phyloP scores from a whole-genome alignment of 2,113 vertebrate species.

The Malurus alboscapulatus region DNA sequence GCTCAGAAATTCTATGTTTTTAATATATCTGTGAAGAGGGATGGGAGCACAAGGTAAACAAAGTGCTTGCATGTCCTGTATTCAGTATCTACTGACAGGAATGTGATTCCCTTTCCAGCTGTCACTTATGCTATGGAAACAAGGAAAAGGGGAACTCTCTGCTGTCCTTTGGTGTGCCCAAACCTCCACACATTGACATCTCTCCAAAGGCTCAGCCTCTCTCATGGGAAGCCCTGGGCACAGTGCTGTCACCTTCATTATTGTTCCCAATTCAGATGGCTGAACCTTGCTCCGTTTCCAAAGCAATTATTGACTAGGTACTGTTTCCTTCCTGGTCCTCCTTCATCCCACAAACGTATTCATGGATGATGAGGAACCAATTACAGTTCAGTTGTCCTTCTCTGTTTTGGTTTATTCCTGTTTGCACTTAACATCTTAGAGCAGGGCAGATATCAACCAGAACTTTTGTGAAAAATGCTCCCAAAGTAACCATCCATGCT shows the following conservation, averaged over 20 bases:
- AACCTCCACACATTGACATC: neutral
- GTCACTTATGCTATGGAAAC: neutral
- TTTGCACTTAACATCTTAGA: neutral
- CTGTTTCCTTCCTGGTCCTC: neutral
- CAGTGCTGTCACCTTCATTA: neutral
- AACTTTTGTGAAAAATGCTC: neutral
- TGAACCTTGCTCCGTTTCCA: neutral
- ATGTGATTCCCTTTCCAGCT: neutral
- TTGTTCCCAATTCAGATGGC: neutral
- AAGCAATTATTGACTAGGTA: neutral
- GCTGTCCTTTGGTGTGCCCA: neutral
- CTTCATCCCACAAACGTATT: neutral
- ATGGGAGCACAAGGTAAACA: neutral
- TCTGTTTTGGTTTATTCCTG: neutral
- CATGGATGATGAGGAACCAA: neutral
- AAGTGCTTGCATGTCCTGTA: accelerated
- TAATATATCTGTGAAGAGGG: neutral
- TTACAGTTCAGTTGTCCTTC: neutral
- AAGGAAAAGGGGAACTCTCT: neutral
- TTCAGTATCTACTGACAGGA: neutral
- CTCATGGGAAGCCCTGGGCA: no score
- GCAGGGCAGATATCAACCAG: neutral
- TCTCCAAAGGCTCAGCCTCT: neutral
- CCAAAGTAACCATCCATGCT: neutral
- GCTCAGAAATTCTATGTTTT: neutral